Evolutionary conservation across 1,140 invertebrate species (phyloP).

Genomic region (Pseudomyrmex sp.): DNA sequence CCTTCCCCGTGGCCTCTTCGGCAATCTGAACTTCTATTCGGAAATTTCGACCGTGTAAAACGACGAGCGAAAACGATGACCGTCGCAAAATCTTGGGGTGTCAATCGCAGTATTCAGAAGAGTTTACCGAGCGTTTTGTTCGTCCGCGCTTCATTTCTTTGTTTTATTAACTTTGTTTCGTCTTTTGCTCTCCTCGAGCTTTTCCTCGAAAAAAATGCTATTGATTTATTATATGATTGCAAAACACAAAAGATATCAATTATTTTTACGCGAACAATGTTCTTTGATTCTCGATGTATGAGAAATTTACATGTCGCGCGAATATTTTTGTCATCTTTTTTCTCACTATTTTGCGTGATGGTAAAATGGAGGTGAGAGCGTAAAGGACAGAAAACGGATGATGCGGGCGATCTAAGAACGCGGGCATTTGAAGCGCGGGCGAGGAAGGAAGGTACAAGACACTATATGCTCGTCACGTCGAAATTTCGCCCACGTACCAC

Average conservation of each 20-base stretch:
- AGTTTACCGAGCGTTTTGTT: conserved; percentile 44
- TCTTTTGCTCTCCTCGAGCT: neutral
- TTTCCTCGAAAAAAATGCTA: too few relatives aligned
- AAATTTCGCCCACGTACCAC: conserved; percentile 77
- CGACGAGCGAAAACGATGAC: conserved; percentile 71
- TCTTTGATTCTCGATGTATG: neutral
- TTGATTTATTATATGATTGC: too few relatives aligned
- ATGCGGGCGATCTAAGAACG: conserved; percentile 24
- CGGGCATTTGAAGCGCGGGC: neutral
- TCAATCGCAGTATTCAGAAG: conserved; percentile 6
- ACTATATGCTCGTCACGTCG: conserved; percentile 74
- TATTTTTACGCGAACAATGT: too few relatives aligned
- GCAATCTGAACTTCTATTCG: conserved; percentile 69
- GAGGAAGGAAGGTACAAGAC: conserved; percentile 38
- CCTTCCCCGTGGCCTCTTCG: conserved; percentile 58
- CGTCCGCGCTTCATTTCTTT: conserved; percentile 20
- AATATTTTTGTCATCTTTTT: neutral
- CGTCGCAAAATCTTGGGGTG: conserved; percentile 57
- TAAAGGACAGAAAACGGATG: conserved; percentile 12
- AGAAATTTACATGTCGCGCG: conserved; percentile 5
- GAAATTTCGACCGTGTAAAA: conserved; percentile 58
- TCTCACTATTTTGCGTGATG: neutral
- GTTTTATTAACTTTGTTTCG: neutral
- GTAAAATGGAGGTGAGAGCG: neutral
- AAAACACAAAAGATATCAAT: too few relatives aligned